Evolutionary conservation across 2,113 vertebrate genomes (phyloP).

Genomic region (Phodopus roborovskii): DNA sequence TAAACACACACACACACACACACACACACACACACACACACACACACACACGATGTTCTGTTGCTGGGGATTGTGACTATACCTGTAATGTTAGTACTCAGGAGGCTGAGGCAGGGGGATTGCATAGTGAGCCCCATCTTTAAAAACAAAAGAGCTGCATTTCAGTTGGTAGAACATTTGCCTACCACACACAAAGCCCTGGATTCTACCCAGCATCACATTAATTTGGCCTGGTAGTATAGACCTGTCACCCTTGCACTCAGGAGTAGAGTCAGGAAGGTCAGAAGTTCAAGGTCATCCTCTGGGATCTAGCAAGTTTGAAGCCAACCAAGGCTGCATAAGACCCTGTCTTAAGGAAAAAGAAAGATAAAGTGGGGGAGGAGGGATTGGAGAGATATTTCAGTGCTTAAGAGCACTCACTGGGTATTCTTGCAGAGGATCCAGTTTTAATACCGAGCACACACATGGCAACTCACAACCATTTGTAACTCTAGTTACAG

Average conservation of each 20-base stretch:
- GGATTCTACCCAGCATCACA: not conserved
- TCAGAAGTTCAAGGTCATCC: not conserved
- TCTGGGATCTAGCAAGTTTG: not conserved
- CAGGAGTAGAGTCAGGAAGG: not conserved
- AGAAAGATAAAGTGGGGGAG: not conserved
- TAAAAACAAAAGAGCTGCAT: not conserved
- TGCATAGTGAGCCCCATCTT: not conserved
- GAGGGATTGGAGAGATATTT: not conserved
- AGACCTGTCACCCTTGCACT: not conserved
- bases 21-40: not conserved
- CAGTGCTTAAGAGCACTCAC: too few species aligned
- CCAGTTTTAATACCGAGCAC: not conserved
- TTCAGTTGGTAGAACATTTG: not conserved
- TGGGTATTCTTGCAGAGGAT: not conserved
- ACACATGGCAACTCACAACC: not conserved
- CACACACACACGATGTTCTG: not conserved
- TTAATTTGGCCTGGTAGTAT: not conserved
- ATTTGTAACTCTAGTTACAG: not conserved
- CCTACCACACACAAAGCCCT: not conserved
- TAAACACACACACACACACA: not conserved
- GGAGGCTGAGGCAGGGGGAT: not conserved
- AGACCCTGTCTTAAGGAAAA: not conserved
- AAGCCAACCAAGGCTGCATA: not conserved
- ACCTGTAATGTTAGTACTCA: not conserved
- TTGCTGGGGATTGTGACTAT: not conserved